Base-by-base conservation (phyloP, 2,888 invertebrate species). In the Eugnorisma glareosa region DNA sequence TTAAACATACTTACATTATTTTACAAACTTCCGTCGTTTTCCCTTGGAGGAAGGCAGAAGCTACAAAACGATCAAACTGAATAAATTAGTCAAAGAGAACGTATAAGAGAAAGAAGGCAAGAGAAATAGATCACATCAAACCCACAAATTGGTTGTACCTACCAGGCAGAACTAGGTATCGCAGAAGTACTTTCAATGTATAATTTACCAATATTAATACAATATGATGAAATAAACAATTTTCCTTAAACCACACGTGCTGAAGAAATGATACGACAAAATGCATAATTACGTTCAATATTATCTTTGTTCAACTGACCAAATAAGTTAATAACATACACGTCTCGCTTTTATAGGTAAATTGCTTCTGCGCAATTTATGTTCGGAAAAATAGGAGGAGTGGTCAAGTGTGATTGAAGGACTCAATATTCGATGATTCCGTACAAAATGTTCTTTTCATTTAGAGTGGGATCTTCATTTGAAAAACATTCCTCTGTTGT, bases 261-360 rank as follows among this genome's bases (percentile, higher is more conserved):
- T 18, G 5, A 45, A n/a, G 18, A 37, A 77, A 76, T 77, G 35
- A 37, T 59, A 59, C 28, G 45, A 67, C 57, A 59, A 57, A 76
- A 54, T 59, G 37, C 54, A 76, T 21, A 37, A 61, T 31, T 31
- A 75, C 76, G 45, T 61, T 37, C 18, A 61, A 7, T 61, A 75
- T 71, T 68, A 48, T 64, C n/a, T 77, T 79, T 71, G 48, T 37
- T 43, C 81, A 79, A 37, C 73, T 79, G 81, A 54, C 2, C 21
- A 80, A 71, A 71, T 78, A 78, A 35, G 8, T 63, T 45, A 37
- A 63, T 37, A 37, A 78, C 18, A 79, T 37, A 68, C 73, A 43
- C 73, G 35, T 68, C 45, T 77, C 51, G 43, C 61, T 43, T 64
- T 37, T 63, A 51, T 54, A 54, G 35, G 59, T 61, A 79, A 79